Evolutionary conservation across 2,888 invertebrate species (phyloP).

Genomic region (Ectemnius cavifrons): DNA sequence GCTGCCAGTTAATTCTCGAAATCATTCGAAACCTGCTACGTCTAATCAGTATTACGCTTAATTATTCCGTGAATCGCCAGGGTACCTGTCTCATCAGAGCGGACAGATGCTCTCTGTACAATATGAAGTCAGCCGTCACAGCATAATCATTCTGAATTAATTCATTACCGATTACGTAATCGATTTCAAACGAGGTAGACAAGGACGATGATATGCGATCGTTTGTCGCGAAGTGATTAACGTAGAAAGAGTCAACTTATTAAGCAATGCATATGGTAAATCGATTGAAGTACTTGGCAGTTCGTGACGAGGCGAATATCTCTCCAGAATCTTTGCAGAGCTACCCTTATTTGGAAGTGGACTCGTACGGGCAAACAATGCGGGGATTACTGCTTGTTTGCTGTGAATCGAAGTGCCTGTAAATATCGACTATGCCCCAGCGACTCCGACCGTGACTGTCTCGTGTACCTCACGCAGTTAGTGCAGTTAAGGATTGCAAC

Average conservation of each 20-base stretch:
- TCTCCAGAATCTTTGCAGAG: not conserved
- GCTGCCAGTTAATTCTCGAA: slow-evolving; percentile 33
- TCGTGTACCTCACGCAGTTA: too few species aligned
- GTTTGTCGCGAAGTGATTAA: not conserved
- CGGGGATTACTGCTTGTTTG: slow-evolving; percentile 53
- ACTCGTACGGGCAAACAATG: slow-evolving; percentile 51
- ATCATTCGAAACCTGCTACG: slow-evolving; percentile 16
- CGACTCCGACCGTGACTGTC: too few species aligned
- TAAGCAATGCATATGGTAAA: too few species aligned
- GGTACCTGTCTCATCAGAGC: not conserved
- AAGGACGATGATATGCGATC: too few species aligned
- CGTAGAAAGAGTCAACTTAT: not conserved
- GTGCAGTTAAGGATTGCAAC: too few species aligned
- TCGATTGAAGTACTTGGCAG: not conserved
- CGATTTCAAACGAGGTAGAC: too few species aligned
- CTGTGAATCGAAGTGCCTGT: slow-evolving; percentile 56
- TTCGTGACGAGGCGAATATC: not conserved
- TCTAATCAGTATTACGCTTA: slow-evolving; percentile 35
- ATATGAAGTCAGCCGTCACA: not conserved
- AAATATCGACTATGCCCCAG: slow-evolving; percentile 47
- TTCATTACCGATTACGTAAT: not conserved
- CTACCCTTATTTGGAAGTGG: slow-evolving; percentile 51
- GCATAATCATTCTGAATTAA: slow-evolving; percentile 5
- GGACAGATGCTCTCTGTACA: not conserved
- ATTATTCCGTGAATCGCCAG: slow-evolving; percentile 8